Conservation (phyloP, 2,888 invertebrate genomes). For the Tetragonula carbonaria region DNA sequence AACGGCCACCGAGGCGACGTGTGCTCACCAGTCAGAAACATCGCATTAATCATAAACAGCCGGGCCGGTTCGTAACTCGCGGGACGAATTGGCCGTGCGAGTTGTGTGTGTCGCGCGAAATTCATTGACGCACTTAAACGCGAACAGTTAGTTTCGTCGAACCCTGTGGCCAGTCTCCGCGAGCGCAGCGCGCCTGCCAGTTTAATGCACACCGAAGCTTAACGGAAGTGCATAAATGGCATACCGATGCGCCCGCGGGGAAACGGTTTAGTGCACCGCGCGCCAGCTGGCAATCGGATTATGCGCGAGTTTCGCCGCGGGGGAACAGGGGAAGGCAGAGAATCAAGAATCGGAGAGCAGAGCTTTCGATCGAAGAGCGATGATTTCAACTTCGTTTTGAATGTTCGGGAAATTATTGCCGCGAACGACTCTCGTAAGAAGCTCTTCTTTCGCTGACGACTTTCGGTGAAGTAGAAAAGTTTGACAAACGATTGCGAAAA, state of each 20-base stretch:
- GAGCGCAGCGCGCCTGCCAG: constrained; percentile 22
- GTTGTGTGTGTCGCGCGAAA: constrained; percentile 31
- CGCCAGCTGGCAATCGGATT: constrained; percentile 21
- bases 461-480: too few species aligned
- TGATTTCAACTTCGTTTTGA: background rate
- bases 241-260: constrained; percentile 20
- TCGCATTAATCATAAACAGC: constrained; percentile 70
- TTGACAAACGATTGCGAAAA: too few species aligned
- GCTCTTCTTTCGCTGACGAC: too few species aligned
- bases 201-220: constrained; percentile 50
- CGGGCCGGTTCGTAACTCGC: constrained; percentile 54
- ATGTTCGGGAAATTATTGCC: too few species aligned
- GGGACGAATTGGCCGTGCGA: constrained; percentile 48
- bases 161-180: background rate
- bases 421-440: background rate
- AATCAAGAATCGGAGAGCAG: background rate
- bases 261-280: background rate
- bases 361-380: background rate
- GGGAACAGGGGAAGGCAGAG: too few species aligned
- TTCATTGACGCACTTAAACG: constrained; percentile 58
- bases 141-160: background rate
- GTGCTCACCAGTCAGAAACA: constrained; percentile 55
- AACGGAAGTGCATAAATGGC: constrained; percentile 61
- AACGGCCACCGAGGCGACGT: constrained; percentile 20
- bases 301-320: background rate